phyloP scores from a whole-genome alignment of 2,888 invertebrate genomes.

The Zygaena filipendulae region DNA sequence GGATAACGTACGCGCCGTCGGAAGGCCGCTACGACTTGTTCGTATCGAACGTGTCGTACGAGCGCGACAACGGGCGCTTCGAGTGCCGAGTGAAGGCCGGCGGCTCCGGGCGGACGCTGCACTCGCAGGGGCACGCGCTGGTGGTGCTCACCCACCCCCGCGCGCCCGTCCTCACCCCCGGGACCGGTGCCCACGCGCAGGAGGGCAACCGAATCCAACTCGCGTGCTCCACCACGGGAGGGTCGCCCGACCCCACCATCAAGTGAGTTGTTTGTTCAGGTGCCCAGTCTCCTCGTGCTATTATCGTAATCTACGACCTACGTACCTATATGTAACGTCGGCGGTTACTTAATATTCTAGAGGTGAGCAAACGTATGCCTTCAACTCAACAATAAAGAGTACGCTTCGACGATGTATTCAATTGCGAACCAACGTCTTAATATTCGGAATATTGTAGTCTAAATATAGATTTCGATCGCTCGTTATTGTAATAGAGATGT shows the following conservation, averaged over 20 bases:
- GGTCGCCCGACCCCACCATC: constrained; percentile 90
- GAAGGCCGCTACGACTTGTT: constrained; percentile 89
- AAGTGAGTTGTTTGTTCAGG: constrained; percentile 71
- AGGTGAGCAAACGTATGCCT: too few relatives aligned
- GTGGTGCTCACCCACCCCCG: constrained; percentile 89
- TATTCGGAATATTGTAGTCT: too few relatives aligned
- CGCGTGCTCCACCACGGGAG: constrained; percentile 85
- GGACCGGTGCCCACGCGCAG: constrained; percentile 80
- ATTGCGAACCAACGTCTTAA: too few relatives aligned
- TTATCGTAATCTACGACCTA: too few relatives aligned
- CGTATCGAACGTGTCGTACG: constrained; percentile 90
- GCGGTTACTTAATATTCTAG: too few relatives aligned
- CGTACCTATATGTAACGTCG: too few relatives aligned
- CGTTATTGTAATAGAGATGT: too few relatives aligned
- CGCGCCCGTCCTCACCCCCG: constrained; percentile 81
- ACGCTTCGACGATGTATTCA: too few relatives aligned
- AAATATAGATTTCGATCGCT: too few relatives aligned
- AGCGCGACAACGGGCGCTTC: constrained; percentile 90
- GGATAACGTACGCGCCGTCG: constrained; percentile 81
- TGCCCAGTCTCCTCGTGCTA: too few relatives aligned
- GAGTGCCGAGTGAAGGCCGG: constrained; percentile 89
- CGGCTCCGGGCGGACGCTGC: constrained; percentile 84
- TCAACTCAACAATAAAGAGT: too few relatives aligned
- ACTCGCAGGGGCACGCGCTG: constrained; percentile 84
- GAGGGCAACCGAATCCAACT: constrained; percentile 83